A percentile compares a stretch with the other conserved stretches of the same genome.
Conservation (phyloP, 2,113 vertebrate species). For the Rhabdornis inornatus region DNA sequence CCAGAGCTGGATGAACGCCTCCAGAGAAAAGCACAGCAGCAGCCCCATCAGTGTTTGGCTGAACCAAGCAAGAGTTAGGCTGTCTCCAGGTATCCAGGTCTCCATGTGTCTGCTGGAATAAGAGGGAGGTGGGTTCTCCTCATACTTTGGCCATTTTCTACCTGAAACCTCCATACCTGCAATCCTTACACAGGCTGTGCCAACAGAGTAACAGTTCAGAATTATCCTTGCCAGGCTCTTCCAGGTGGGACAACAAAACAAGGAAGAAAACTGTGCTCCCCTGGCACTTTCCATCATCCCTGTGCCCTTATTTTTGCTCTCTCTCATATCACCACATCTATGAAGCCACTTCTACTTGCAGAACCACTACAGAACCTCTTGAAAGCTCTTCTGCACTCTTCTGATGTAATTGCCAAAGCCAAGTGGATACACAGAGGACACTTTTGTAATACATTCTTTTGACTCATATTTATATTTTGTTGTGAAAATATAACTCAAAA, state of each 20-base stretch:
- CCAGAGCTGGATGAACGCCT: background rate
- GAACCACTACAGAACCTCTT: background rate
- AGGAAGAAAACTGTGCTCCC: background rate
- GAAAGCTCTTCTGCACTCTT: background rate
- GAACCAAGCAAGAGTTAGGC: background rate
- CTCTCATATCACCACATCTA: fast-evolving
- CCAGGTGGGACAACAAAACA: background rate
- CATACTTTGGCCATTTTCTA: background rate
- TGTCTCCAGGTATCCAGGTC: background rate
- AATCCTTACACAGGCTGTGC: fast-evolving
- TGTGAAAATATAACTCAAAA: background rate
- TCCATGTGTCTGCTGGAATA: background rate
- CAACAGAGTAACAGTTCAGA: background rate
- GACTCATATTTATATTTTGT: background rate
- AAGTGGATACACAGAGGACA: background rate
- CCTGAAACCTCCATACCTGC: background rate
- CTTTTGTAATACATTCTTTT: background rate
- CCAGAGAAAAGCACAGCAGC: background rate
- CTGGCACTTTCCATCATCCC: background rate
- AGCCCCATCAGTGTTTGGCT: fast-evolving
- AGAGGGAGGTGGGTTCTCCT: background rate
- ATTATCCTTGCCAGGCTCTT: background rate
- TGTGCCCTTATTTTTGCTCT: background rate
- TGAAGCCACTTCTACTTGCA: background rate
- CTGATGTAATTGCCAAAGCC: background rate